These are phyloP conservation scores for Limnephilus auricula DNA, from an alignment of 2,888 invertebrate genomes.

Conservation along the genomic window DNA sequence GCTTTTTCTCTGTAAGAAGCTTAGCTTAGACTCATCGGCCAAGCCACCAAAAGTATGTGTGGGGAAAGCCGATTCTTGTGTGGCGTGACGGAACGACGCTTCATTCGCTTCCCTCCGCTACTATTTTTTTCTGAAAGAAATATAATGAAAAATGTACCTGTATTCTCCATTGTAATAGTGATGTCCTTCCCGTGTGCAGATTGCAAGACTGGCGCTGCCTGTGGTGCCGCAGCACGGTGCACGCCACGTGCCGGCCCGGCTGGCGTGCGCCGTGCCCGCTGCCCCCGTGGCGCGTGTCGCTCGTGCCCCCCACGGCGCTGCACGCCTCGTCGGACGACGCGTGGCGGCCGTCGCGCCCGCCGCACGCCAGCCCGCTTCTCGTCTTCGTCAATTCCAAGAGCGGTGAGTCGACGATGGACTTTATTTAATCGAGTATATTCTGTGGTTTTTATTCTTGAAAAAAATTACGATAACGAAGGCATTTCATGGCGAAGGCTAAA, in stretches of 20 bases:
- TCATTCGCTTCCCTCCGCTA: no score
- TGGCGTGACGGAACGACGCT: no score
- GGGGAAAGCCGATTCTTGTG: no score
- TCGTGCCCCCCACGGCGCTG: constrained; percentile 95
- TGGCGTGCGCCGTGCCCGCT: constrained; percentile 89
- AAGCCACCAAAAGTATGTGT: no score
- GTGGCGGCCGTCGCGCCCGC: constrained; percentile 90
- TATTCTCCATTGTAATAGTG: neutral
- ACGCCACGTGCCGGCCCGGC: constrained; percentile 92
- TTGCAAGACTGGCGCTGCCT: constrained; percentile 97
- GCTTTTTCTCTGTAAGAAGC: no score
- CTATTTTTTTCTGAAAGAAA: no score
- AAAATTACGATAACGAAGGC: no score
- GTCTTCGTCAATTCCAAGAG: constrained; percentile 99
- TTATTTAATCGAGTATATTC: no score
- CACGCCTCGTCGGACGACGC: constrained; percentile 90
- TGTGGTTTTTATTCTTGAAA: no score
- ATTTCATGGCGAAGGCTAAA: no score
- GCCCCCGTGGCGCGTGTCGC: constrained; percentile 92
- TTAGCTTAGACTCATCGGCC: no score
- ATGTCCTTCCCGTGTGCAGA: constrained; percentile 71
- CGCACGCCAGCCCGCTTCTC: constrained; percentile 86
- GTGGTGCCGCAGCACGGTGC: constrained; percentile 96
- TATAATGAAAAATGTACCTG: no score
- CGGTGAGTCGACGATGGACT: constrained; percentile 71